phyloP scores from a whole-genome alignment of 2,113 vertebrate genomes.

The Carlito syrichta region DNA sequence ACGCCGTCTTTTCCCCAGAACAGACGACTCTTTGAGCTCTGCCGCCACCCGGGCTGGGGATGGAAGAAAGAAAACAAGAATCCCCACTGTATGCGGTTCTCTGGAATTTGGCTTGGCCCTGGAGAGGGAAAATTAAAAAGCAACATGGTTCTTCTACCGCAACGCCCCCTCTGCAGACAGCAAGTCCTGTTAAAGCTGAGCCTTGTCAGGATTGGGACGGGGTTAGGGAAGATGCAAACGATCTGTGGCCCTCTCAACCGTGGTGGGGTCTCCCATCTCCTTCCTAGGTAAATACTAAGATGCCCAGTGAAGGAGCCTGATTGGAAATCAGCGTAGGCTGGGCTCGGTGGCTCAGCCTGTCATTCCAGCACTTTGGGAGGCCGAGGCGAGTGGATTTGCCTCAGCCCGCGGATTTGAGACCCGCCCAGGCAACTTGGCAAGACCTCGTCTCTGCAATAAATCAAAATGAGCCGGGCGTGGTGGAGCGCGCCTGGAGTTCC shows the following conservation, averaged over 20 bases:
- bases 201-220: not conserved
- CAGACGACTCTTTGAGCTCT: conserved; percentile 75
- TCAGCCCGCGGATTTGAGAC: not conserved
- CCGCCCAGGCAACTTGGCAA: not conserved
- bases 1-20: conserved; percentile 66
- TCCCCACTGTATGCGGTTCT: conserved; percentile 70
- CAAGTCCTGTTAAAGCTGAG: not conserved
- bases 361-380: not conserved
- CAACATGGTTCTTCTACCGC: not conserved
- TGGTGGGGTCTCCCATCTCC: not conserved
- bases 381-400: too few species aligned
- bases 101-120: conserved; percentile 68
- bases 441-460: not conserved
- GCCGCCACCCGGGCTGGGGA: conserved; percentile 64
- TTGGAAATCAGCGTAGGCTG: not conserved
- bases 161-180: conserved; percentile 62
- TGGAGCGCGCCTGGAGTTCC: too few species aligned
- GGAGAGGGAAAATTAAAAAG: conserved; percentile 45
- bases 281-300: not conserved
- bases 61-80: conserved; percentile 76
- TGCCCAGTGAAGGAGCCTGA: not conserved
- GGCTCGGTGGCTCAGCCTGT: not conserved
- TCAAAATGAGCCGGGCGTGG: too few species aligned
- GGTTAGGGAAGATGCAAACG: too few species aligned
- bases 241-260: not conserved